phyloP scores from a whole-genome alignment of 2,888 invertebrate species.

The Ypsolopha scabrella region DNA sequence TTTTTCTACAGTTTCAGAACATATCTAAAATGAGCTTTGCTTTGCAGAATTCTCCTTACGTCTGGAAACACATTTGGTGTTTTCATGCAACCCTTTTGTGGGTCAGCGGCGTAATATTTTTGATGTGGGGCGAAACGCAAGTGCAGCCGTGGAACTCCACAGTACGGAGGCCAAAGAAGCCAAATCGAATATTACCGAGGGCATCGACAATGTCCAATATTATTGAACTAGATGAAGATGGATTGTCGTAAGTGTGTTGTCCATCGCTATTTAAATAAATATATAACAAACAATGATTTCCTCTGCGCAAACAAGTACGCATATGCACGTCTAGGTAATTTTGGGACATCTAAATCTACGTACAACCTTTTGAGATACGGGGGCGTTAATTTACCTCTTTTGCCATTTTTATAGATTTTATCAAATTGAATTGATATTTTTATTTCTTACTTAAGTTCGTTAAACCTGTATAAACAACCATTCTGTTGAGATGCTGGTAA shows the following conservation, averaged over 20 bases:
- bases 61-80: slow-evolving; percentile 60
- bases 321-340: too few species aligned
- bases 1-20: too few species aligned
- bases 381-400: too few species aligned
- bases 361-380: too few species aligned
- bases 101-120: slow-evolving; percentile 41
- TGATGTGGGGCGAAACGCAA: slow-evolving; percentile 49
- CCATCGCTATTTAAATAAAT: not conserved
- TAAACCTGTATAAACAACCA: too few species aligned
- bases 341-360: too few species aligned
- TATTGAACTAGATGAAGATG: slow-evolving; percentile 45
- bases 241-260: slow-evolving; percentile 19
- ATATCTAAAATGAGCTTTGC: not conserved
- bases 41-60: slow-evolving; percentile 31
- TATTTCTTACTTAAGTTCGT: too few species aligned
- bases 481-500: too few species aligned
- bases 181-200: slow-evolving; percentile 18
- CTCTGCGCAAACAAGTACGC: too few species aligned
- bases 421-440: too few species aligned
- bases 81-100: slow-evolving; percentile 45
- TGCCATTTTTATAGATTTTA: too few species aligned
- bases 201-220: slow-evolving; percentile 53
- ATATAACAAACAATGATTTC: too few species aligned
- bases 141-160: slow-evolving; percentile 49
- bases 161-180: slow-evolving; percentile 14